Percentiles rank a stretch among this genome's conserved stretches.
These are phyloP conservation scores for Drepana falcataria DNA, from an alignment of 2,888 invertebrate genomes.

Conservation along the genomic window DNA sequence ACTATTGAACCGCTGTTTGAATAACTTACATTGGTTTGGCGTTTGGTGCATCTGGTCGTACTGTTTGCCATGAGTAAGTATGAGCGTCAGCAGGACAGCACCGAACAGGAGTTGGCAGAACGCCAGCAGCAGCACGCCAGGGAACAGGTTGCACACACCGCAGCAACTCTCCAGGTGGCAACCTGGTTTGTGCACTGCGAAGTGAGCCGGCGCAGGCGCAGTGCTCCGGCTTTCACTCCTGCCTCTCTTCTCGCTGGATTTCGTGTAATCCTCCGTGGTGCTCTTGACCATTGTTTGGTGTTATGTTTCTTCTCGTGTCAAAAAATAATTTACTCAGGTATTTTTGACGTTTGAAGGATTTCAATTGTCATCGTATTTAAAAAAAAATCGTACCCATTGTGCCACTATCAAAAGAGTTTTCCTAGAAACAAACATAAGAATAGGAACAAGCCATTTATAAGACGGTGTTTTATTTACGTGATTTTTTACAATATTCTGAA, in stretches of 20 bases:
- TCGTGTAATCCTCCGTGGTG: conserved; percentile 34
- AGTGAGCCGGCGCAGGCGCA: conserved; percentile 70
- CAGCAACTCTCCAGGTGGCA: conserved; percentile 70
- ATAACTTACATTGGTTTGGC: conserved; percentile 40
- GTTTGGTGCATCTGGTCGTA: conserved; percentile 66
- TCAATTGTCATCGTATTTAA: too few species aligned
- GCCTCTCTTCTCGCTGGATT: conserved; percentile 35
- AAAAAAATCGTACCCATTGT: too few species aligned
- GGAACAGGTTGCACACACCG: conserved; percentile 67
- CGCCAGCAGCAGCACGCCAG: conserved; percentile 63
- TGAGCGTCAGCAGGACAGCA: conserved; percentile 51
- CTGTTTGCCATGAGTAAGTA: conserved; percentile 51
- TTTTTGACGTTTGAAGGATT: too few species aligned
- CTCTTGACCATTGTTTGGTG: conserved; percentile 34
- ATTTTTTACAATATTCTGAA: too few species aligned
- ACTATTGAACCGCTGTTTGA: too few species aligned
- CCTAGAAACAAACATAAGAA: too few species aligned
- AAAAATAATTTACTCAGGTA: too few species aligned
- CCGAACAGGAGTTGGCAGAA: conserved; percentile 62
- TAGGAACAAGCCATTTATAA: too few species aligned
- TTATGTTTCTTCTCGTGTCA: too few species aligned
- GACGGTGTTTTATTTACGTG: too few species aligned
- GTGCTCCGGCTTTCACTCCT: conserved; percentile 40
- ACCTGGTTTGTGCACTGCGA: conserved; percentile 58
- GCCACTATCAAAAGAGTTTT: too few species aligned